Evolutionary conservation across 2,888 invertebrate genomes (phyloP), one percentile per base, ranked within the genome.

Genomic region (Protophormia terraenovae): DNA sequence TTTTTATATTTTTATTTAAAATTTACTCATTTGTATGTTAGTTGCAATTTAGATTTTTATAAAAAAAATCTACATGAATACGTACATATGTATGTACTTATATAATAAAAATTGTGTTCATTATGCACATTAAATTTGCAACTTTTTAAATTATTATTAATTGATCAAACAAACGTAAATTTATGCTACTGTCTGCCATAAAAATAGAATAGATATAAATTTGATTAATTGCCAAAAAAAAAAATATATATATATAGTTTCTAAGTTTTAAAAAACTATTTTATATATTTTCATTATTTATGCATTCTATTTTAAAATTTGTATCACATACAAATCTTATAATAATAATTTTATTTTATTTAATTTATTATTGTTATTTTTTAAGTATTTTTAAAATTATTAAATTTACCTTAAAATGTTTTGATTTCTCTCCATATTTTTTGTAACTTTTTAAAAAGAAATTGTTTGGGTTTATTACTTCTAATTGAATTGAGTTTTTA

Each of bases 121-220:
- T 80, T 73, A 80, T 58, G 35, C 55, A 73, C 64, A 73, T 80
- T 66, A 73, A 73, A 58, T 73, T 73, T 32, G 38, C 64, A 80
- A 73, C 55, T 80, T 64, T n/a, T 73, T 66, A 66, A 58, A 64
- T 79, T 45, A 53, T 64, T 69, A 53, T 72, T 53, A 72, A 55
- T 72, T 66, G 29, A 27, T 55, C n/a, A 22, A 29, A 29, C 64
- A 29, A 72, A 64, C 22, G 22, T 64, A 67, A 38, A 71, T 72
- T 79, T 72, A 62, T 45, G 45, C 3, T 47, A 14, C 27, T 50
- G 41, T 41, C 29, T 53, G 27, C 27, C 47, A 47, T 75, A 24
- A 50, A 55, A 4, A 38, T 5, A 24, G 14, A 16, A 53, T 38
- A 53, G 22, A 64, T n/a, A n/a, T n/a, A 64, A 38, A 75, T 64